Conservation (phyloP, 2,888 invertebrate genomes). For the Melieria crassipennis region DNA sequence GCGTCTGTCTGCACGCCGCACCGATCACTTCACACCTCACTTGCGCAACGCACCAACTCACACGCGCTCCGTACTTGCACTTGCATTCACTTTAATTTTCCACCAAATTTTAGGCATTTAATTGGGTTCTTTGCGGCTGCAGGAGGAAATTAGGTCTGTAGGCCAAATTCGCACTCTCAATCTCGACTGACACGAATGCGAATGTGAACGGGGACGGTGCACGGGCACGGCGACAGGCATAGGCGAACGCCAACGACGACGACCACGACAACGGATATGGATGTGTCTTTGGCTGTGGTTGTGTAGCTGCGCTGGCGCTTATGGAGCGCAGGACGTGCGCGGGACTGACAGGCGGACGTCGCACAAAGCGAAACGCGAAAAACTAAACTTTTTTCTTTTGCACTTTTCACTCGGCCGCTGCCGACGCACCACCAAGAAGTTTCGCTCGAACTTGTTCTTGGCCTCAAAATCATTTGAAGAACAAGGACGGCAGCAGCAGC, state of each 20-base stretch:
- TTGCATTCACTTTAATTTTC: constrained; percentile 32
- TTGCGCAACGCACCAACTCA: too few relatives aligned
- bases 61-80: not conserved
- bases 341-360: too few relatives aligned
- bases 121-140: constrained; percentile 45
- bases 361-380: constrained; percentile 47
- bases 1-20: not conserved
- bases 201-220: constrained; percentile 57
- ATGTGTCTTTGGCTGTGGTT: not conserved
- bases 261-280: not conserved
- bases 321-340: too few relatives aligned
- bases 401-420: constrained; percentile 20
- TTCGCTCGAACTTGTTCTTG: constrained; percentile 52
- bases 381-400: constrained; percentile 41
- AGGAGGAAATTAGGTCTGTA: constrained; percentile 49
- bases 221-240: constrained; percentile 46
- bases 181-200: constrained; percentile 49
- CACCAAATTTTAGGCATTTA: constrained; percentile 43
- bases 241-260: constrained; percentile 19
- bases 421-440: constrained; percentile 20
- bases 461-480: constrained; percentile 64
- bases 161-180: constrained; percentile 46
- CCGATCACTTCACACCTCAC: not conserved
- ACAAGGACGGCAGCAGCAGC: constrained; percentile 60
- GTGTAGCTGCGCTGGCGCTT: constrained; percentile 6